Evolutionary conservation across 2,888 invertebrate species (phyloP).

Genomic region (Polietes domitor): DNA sequence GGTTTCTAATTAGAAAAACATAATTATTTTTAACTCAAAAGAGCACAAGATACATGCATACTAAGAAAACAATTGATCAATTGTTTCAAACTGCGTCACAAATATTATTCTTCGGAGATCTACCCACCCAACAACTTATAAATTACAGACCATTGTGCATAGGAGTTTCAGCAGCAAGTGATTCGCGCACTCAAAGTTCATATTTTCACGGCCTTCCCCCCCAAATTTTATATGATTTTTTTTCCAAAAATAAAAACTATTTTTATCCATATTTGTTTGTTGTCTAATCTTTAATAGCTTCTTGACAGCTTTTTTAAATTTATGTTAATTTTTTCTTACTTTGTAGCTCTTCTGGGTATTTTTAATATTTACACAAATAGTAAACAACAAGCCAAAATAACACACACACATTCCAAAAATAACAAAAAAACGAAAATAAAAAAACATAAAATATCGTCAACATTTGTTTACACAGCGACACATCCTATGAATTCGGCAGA

Average conservation of each 20-base stretch:
- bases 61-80: neutral
- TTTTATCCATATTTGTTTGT: neutral
- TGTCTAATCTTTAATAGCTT: neutral
- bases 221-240: neutral
- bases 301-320: conserved; percentile 2
- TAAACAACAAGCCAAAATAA: too few species aligned
- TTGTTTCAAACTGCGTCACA: neutral
- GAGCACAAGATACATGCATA: neutral
- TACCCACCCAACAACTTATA: neutral
- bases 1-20: neutral
- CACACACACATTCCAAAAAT: too few species aligned
- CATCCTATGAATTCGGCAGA: neutral
- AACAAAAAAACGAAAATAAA: neutral
- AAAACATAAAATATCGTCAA: neutral
- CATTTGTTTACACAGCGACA: neutral
- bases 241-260: neutral
- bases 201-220: neutral
- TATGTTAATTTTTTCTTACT: conserved; percentile 20
- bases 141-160: neutral
- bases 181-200: too few species aligned
- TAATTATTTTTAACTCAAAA: neutral
- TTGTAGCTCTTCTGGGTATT: neutral
- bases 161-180: neutral
- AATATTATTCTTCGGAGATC: neutral
- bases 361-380: conserved; percentile 9